phyloP scores from a whole-genome alignment of 2,888 invertebrate genomes.

The Agrotis exclamationis region DNA sequence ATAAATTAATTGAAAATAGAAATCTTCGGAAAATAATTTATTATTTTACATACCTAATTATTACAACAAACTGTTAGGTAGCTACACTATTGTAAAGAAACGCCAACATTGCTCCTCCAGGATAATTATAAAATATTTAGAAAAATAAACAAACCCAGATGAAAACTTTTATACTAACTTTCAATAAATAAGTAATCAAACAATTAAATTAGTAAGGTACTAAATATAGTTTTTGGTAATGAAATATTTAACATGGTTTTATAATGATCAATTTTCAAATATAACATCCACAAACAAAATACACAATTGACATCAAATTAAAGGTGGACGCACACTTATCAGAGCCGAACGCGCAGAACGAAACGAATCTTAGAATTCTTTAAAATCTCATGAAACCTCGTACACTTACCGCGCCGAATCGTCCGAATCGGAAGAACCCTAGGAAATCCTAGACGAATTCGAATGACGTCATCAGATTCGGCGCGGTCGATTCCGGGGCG shows the following conservation, averaged over 20 bases:
- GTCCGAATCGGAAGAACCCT: too few relatives aligned
- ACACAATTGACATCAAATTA: constrained; percentile 31
- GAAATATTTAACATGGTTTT: constrained; percentile 54
- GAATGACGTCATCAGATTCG: too few relatives aligned
- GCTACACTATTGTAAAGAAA: constrained; percentile 14
- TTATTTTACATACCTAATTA: constrained; percentile 39
- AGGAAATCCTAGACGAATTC: too few relatives aligned
- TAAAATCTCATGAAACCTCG: too few relatives aligned
- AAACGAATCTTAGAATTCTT: too few relatives aligned
- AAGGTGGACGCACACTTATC: too few relatives aligned
- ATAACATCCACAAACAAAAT: constrained; percentile 54
- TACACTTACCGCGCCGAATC: too few relatives aligned
- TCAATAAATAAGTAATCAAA: constrained; percentile 52
- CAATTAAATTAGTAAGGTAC: constrained; percentile 34
- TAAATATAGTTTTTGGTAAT: constrained; percentile 49
- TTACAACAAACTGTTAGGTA: constrained; percentile 58
- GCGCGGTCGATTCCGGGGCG: too few relatives aligned
- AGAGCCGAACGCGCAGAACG: too few relatives aligned
- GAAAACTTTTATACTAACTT: constrained; percentile 48
- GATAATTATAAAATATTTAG: constrained; percentile 55
- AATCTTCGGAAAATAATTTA: constrained; percentile 57
- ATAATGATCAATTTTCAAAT: constrained; percentile 52
- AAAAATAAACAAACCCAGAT: constrained; percentile 55
- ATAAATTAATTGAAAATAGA: not conserved
- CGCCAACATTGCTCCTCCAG: not conserved